Conservation (phyloP, 2,113 vertebrate genomes). For the Okapia johnstoni region DNA sequence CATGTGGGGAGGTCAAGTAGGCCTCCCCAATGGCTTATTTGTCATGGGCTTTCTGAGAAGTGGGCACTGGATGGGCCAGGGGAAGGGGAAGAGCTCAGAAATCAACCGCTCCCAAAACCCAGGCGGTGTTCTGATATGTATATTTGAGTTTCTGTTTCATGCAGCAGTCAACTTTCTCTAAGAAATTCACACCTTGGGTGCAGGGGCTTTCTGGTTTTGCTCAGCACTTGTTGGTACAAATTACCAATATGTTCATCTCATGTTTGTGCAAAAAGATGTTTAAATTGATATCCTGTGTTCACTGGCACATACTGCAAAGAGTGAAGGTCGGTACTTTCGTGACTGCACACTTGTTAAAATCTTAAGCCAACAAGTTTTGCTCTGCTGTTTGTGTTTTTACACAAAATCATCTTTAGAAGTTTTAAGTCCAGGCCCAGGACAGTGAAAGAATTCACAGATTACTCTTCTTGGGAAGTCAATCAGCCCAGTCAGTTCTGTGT, state of each 20-base stretch:
- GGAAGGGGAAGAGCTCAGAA: not conserved
- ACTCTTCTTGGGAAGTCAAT: not conserved
- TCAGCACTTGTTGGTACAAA: not conserved
- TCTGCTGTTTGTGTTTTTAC: not conserved
- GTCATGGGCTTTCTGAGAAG: not conserved
- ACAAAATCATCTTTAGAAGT: not conserved
- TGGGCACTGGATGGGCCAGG: not conserved
- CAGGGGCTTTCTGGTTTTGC: slow-evolving; percentile 15
- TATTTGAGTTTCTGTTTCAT: not conserved
- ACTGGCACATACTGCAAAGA: slow-evolving; percentile 12
- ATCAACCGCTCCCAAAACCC: not conserved
- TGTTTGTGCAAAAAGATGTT: slow-evolving; percentile 43
- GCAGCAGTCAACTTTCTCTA: not conserved
- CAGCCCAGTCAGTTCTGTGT: not conserved
- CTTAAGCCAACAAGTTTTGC: not conserved
- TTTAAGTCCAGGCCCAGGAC: not conserved
- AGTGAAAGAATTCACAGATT: not conserved
- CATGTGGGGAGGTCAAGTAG: not conserved
- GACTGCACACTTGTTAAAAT: not conserved
- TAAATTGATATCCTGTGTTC: slow-evolving; percentile 29
- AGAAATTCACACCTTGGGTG: slow-evolving; percentile 36
- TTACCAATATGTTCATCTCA: not conserved
- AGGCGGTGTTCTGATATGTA: not conserved
- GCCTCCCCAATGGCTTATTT: not conserved
- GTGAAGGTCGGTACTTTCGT: not conserved